phyloP scores from a whole-genome alignment of 2,113 vertebrate genomes.

The Sorex araneus region DNA sequence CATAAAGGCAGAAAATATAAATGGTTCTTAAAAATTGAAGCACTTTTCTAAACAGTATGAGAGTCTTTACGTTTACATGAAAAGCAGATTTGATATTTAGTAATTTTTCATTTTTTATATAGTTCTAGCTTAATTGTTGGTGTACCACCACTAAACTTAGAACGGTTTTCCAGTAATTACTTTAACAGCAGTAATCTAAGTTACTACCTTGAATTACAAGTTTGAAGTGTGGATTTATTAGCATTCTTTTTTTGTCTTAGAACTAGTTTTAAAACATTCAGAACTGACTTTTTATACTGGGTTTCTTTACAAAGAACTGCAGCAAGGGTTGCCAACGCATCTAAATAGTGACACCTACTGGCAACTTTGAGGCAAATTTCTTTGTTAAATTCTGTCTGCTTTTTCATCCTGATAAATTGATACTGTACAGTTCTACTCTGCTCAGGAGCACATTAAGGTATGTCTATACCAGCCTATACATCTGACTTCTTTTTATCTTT shows the following conservation, averaged over 20 bases:
- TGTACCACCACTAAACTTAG: background rate
- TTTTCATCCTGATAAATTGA: background rate
- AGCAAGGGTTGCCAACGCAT: background rate
- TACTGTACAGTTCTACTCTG: background rate
- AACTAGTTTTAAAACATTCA: background rate
- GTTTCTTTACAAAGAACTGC: background rate
- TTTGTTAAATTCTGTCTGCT: constrained; percentile 38
- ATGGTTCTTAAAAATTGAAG: constrained; percentile 26
- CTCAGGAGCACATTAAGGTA: background rate
- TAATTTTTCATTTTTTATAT: background rate
- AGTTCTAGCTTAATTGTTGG: background rate
- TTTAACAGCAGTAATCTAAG: constrained; percentile 25
- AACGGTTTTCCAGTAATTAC: constrained; percentile 40
- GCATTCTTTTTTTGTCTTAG: background rate
- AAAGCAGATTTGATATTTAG: background rate
- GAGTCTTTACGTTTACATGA: constrained; percentile 28
- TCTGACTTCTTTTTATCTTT: background rate
- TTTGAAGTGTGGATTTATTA: background rate
- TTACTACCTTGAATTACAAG: constrained; percentile 47
- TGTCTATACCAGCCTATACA: background rate
- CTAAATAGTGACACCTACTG: constrained; percentile 80
- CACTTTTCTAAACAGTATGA: background rate
- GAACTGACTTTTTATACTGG: background rate
- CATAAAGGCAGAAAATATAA: background rate
- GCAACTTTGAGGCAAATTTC: constrained; percentile 46